phyloP scores from a whole-genome alignment of 2,113 vertebrate species.

The Neodontobutis hainanensis region DNA sequence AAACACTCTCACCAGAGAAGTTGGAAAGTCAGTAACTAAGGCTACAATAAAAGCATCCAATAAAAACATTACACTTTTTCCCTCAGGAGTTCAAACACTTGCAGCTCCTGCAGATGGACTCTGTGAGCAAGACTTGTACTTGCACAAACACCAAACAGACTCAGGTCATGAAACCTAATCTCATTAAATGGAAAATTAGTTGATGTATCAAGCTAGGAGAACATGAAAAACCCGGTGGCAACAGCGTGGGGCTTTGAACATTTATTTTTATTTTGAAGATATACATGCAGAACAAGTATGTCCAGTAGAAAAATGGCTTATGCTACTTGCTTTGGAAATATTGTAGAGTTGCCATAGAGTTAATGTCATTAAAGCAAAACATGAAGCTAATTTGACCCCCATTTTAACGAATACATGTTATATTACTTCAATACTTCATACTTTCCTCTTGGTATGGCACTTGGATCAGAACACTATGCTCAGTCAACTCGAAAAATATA shows the following conservation, averaged over 20 bases:
- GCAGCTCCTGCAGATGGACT: constrained; percentile 31
- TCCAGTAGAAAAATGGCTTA: constrained; percentile 10
- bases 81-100: constrained; percentile 30
- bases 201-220: constrained; percentile 1
- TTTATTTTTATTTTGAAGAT: constrained; percentile 35
- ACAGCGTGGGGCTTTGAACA: constrained; percentile 1
- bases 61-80: constrained; percentile 55
- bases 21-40: constrained; percentile 30
- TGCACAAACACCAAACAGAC: constrained; percentile 22
- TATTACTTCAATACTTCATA: constrained; percentile 13
- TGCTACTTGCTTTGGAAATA: constrained; percentile 10
- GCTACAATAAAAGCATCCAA: constrained; percentile 32
- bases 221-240: constrained; percentile 19
- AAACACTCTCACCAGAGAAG: constrained; percentile 7
- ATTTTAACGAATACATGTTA: constrained; percentile 43
- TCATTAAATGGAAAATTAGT: background rate
- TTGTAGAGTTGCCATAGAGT: constrained; percentile 40
- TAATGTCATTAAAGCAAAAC: constrained; percentile 49
- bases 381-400: constrained; percentile 45
- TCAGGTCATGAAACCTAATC: background rate
- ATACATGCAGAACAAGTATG: constrained; percentile 17
- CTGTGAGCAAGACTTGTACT: constrained; percentile 13
- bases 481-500: constrained; percentile 34
- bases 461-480: constrained; percentile 18
- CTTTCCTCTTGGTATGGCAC: constrained; percentile 2